Conservation (phyloP, 1,140 invertebrate species). For the Brachionus sp. region DNA sequence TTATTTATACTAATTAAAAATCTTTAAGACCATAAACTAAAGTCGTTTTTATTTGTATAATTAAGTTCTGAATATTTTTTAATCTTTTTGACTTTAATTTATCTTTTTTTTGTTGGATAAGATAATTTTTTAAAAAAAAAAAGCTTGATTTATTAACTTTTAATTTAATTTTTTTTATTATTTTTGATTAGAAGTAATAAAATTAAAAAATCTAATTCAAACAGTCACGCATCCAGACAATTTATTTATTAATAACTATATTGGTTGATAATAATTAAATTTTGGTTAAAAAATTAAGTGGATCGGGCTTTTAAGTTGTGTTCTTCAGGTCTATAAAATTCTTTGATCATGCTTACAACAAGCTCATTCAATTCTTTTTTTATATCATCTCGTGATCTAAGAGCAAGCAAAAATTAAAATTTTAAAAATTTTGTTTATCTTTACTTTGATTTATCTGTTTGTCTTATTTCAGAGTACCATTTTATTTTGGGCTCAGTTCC, state of each 20-base stretch:
- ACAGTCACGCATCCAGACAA: not conserved
- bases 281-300: not conserved
- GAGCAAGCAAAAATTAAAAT: not conserved
- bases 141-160: not conserved
- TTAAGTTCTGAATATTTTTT: not conserved
- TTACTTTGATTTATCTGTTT: constrained; percentile 84
- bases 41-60: not conserved
- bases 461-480: constrained; percentile 78
- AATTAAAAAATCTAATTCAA: not conserved
- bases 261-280: not conserved
- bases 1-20: not conserved
- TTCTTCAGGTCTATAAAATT: constrained; percentile 72
- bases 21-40: not conserved
- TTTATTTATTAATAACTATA: not conserved
- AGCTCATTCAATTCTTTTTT: constrained; percentile 69
- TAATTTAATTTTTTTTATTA: not conserved
- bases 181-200: not conserved
- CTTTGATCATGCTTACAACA: constrained; percentile 71
- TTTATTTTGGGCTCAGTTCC: constrained; percentile 98
- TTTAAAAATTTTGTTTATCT: constrained; percentile 60
- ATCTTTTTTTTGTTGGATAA: not conserved
- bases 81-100: not conserved
- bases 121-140: not conserved
- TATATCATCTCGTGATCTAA: constrained; percentile 62
- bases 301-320: not conserved